Conservation (phyloP, 2,797 vertebrate species). For the Cottoperca gobio region DNA sequence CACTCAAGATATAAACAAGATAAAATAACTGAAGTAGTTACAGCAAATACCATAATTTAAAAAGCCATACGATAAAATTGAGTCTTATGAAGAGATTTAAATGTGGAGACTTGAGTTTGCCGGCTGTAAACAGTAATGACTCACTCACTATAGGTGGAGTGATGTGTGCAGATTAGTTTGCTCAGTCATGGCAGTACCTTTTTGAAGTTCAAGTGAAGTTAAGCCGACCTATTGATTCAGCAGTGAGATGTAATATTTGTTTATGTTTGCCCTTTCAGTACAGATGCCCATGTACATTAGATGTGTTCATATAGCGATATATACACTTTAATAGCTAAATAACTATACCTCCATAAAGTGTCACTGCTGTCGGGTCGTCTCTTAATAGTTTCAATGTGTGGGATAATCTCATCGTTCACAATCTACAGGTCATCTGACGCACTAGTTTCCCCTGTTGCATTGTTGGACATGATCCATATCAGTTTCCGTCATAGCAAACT, state of each 20-base stretch:
- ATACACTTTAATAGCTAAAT: neutral
- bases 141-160: neutral
- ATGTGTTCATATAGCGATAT: neutral
- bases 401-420: neutral
- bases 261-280: neutral
- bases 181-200: neutral
- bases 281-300: neutral
- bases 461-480: constrained; percentile 29
- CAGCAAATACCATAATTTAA: too few relatives aligned
- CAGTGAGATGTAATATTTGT: neutral
- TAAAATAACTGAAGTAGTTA: too few relatives aligned
- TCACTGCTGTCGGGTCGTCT: neutral
- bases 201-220: neutral
- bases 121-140: neutral
- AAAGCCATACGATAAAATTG: too few relatives aligned
- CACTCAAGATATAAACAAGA: too few relatives aligned
- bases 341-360: neutral
- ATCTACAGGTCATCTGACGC: neutral
- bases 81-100: too few relatives aligned
- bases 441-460: constrained; percentile 2
- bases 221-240: neutral
- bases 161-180: neutral
- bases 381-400: neutral
- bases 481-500: constrained; percentile 8
- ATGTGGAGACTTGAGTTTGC: too few relatives aligned